Base-by-base conservation (phyloP, 2,888 invertebrate species). In the Campopleginae sp. region DNA sequence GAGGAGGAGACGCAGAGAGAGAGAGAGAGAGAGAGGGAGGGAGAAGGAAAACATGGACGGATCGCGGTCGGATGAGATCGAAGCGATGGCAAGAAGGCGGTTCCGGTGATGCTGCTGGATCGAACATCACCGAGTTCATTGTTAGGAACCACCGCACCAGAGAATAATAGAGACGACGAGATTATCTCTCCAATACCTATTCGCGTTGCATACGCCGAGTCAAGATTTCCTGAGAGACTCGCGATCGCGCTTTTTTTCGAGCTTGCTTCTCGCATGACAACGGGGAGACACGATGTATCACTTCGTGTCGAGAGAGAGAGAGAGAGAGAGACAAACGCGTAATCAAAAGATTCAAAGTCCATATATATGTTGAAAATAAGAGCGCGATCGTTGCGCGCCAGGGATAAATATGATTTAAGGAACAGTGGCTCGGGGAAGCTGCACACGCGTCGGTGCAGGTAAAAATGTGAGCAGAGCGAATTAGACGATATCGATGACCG, bases 51-150 rank as follows among this genome's bases (percentile, higher is more conserved):
- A 65, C 31, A 71, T 80, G 66, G 51, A 78, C 66, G 65, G 81
- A 82, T 84, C 61, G 71, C 61, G 71, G 58, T 71, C 79, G 82
- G 42, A 79, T 42, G 68, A 84, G 84, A 85, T 85, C 77, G 71
- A 75, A 75, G n/a, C n/a, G 71, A 79, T 72, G 80, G 72, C 70
- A 68, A 76, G 76, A 76, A 72, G 80, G 54, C 68, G 76, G 66
- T 78, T 80, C 79, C 65, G 66, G 48, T 84, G 68, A 76, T 78
- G 68, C 77, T 78, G 68, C 77, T 80, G 86, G 89, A 90, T 89
- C 87, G 87, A 88, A 88, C 87, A 90, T 90, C 88, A 89, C 75
- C 74, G 77, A n/a, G 70, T 79, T 72, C 86, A 90, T 90, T 88
- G 88, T 91, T 88, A 80, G 72, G 74, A 58, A 78, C 33, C 63